A percentile compares a stretch with the other conserved stretches of the same genome.
Evolutionary conservation across 2,797 vertebrate species (phyloP).

Genomic region (Synaphobranchus kaupii): DNA sequence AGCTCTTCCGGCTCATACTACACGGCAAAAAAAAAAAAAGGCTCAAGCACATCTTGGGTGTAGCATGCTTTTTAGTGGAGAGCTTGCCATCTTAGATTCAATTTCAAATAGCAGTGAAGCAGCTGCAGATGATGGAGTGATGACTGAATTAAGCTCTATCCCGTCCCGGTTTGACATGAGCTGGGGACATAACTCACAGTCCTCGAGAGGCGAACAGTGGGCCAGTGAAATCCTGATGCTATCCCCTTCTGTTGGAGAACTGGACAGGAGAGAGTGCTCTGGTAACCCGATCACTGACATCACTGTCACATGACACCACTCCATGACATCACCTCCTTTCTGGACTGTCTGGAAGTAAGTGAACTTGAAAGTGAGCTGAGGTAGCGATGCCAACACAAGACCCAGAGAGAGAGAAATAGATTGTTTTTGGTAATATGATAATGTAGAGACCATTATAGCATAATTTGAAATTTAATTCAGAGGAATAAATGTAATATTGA

Average conservation of each 20-base stretch:
- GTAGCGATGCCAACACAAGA: neutral
- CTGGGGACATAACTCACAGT: neutral
- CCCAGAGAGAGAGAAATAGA: neutral
- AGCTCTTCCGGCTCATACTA: neutral
- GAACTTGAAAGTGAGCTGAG: neutral
- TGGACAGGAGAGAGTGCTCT: neutral
- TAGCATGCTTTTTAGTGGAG: neutral
- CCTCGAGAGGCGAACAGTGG: neutral
- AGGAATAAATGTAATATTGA: neutral
- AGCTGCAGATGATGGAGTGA: neutral
- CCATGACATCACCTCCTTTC: conserved; percentile 21
- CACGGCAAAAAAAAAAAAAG: neutral
- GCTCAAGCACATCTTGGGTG: neutral
- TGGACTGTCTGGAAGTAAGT: neutral
- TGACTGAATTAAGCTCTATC: conserved; percentile 15
- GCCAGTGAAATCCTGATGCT: conserved; percentile 7
- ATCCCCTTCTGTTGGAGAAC: neutral
- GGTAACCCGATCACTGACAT: neutral
- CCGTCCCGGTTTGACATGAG: neutral
- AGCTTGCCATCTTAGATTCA: neutral
- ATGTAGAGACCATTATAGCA: neutral
- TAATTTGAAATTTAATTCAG: neutral
- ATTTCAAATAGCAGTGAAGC: neutral
- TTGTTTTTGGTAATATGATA: neutral
- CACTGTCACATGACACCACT: neutral